These are phyloP conservation scores for Perizoma flavofasciatum DNA, from an alignment of 2,888 invertebrate species.

Conservation along the genomic window DNA sequence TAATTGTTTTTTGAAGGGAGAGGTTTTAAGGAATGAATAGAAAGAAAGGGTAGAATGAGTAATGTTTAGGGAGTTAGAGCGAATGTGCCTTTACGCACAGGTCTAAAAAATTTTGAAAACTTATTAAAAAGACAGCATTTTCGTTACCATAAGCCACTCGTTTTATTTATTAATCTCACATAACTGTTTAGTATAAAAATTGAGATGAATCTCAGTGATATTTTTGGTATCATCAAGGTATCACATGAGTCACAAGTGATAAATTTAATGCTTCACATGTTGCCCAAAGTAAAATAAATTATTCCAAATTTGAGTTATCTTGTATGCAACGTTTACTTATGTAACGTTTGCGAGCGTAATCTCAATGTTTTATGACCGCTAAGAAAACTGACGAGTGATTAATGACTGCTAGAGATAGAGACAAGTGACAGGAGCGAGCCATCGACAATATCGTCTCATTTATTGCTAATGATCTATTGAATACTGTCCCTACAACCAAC, in stretches of 20 bases:
- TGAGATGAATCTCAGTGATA: conserved; percentile 9
- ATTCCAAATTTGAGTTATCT: conserved; percentile 51
- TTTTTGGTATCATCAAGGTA: conserved; percentile 6
- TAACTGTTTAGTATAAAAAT: background rate
- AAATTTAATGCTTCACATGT: conserved; percentile 30
- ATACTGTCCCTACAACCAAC: conserved; percentile 46
- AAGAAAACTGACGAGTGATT: conserved; percentile 67
- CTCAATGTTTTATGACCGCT: conserved; percentile 70
- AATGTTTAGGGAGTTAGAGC: too few relatives aligned
- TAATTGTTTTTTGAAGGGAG: too few relatives aligned
- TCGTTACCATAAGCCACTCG: background rate
- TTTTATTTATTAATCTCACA: too few relatives aligned
- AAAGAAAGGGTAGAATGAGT: too few relatives aligned
- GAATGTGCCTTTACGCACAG: too few relatives aligned
- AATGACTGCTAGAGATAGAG: conserved; percentile 64
- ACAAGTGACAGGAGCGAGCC: conserved; percentile 51
- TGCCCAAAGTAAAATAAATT: conserved; percentile 45
- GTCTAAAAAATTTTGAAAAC: too few relatives aligned
- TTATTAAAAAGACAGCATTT: background rate
- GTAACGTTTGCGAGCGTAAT: conserved; percentile 68
- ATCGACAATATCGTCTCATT: conserved; percentile 76
- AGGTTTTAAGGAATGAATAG: too few relatives aligned
- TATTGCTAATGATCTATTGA: conserved; percentile 77
- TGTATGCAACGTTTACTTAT: conserved; percentile 55
- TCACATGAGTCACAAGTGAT: conserved; percentile 23